These are phyloP conservation scores for Thermophis baileyi DNA, from an alignment of 2,113 vertebrate species.

Conservation along the genomic window DNA sequence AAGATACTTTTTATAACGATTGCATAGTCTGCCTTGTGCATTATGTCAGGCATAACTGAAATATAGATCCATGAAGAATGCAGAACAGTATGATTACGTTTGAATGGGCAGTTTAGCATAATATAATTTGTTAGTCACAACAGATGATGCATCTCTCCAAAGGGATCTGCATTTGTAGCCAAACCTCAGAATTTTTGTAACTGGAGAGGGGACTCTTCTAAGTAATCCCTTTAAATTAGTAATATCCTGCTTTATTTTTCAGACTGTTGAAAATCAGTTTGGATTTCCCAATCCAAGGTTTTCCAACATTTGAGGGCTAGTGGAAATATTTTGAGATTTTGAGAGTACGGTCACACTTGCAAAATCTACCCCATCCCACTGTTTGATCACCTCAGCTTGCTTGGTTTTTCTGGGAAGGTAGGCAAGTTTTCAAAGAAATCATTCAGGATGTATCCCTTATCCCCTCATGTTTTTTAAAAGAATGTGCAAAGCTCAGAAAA, in stretches of 20 bases:
- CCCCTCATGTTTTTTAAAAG: not conserved
- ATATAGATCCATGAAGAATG: not conserved
- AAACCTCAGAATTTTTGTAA: not conserved
- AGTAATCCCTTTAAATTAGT: not conserved
- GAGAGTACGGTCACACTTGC: not conserved
- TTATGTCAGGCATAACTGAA: not conserved
- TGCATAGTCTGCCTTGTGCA: not conserved
- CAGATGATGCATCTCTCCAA: not conserved
- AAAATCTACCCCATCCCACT: not conserved
- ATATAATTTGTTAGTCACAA: not conserved
- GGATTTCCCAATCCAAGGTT: not conserved
- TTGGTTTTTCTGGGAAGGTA: not conserved
- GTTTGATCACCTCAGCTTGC: not conserved
- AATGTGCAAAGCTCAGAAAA: not conserved
- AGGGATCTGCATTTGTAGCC: not conserved
- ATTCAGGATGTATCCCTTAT: not conserved
- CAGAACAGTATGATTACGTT: not conserved
- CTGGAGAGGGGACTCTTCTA: not conserved
- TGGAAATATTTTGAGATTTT: not conserved
- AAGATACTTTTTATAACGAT: not conserved
- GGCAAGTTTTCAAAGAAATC: not conserved
- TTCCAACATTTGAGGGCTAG: not conserved
- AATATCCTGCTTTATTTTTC: too few species aligned
- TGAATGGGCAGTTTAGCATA: not conserved
- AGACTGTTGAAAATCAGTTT: not conserved